Percentiles rank a stretch among this genome's conserved stretches.
Conservation (phyloP, 2,888 invertebrate genomes). For the Cartodere bifasciata region DNA sequence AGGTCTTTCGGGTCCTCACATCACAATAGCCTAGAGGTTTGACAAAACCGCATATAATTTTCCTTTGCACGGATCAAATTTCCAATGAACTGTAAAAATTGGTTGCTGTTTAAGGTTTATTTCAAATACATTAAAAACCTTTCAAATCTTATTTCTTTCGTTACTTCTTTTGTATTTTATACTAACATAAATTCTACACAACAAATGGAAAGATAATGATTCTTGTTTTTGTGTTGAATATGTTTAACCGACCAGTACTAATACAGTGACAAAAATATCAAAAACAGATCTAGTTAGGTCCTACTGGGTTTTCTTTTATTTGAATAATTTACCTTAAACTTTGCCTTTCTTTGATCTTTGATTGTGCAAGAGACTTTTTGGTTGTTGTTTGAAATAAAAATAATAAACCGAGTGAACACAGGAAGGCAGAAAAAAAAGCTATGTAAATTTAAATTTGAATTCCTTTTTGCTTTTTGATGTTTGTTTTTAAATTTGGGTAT, state of each 20-base stretch:
- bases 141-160: constrained; percentile 6
- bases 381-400: too few species aligned
- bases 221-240: constrained; percentile 9
- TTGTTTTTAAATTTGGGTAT: too few species aligned
- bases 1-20: constrained; percentile 7
- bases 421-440: too few species aligned
- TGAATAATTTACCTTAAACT: too few species aligned
- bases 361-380: too few species aligned
- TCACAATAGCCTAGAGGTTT: constrained; percentile 27
- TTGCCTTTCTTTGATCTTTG: too few species aligned
- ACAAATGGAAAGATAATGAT: constrained; percentile 16
- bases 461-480: too few species aligned
- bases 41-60: constrained; percentile 31
- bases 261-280: too few species aligned
- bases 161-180: constrained; percentile 4
- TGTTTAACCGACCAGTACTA: constrained; percentile 1
- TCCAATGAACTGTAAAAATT: constrained; percentile 25
- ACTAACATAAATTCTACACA: constrained; percentile 15
- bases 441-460: too few species aligned
- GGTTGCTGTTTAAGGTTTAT: constrained; percentile 18
- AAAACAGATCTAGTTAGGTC: too few species aligned
- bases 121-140: constrained; percentile 21
- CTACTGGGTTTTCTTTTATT: too few species aligned
- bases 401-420: too few species aligned
- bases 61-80: constrained; percentile 21